Base-by-base conservation (phyloP, 2,888 invertebrate genomes). In the Napeogenes inachia region DNA sequence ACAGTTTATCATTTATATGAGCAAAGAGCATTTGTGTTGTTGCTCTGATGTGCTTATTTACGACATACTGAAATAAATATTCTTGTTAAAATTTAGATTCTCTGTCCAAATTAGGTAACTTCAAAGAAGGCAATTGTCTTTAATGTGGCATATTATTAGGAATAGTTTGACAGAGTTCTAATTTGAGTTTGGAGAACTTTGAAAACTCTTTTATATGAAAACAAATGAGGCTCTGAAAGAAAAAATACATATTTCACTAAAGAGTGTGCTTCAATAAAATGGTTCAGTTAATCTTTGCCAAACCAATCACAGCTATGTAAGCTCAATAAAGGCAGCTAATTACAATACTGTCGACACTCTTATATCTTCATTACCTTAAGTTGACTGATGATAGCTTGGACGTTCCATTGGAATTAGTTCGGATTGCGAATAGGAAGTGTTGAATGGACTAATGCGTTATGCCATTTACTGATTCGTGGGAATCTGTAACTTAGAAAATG, bases 311-410 rank as follows among this genome's bases (percentile, higher is more conserved):
- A 74, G 68, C 71, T 70, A 72, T 74, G 71, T 64, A 70, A 70
- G 75, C 74, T 75, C 74, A 74, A 81, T 81, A 82, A 78, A 82
- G 75, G 76, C 75, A 74, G 70, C 78, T 84, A 84, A 85, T 84
- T 84, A 84, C 77, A 70, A 68, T 64, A 75, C 79, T 82, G 82
- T 82, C 84, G 76, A 76, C 80, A 71, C 71, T 66, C 70, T 69
- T 74, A 79, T 72, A 75, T 79, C 81, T 83, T 82, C 79, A 83
- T 84, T 78, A 73, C 72, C 69, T 71, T 66, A 62, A 54, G 66
- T 74, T 83, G 83, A 84, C 73, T 81, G 79, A 83, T 83, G 81
- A 78, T 71, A 71, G 60, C 75, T 75, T 73, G 76, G 75, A 76
- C 73, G 74, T 71, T 68, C 68, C 71, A 71, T 70, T 62, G 70